These are phyloP conservation scores for Zygogramma bicolorata DNA, from an alignment of 2,888 invertebrate species.

Conservation along the genomic window DNA sequence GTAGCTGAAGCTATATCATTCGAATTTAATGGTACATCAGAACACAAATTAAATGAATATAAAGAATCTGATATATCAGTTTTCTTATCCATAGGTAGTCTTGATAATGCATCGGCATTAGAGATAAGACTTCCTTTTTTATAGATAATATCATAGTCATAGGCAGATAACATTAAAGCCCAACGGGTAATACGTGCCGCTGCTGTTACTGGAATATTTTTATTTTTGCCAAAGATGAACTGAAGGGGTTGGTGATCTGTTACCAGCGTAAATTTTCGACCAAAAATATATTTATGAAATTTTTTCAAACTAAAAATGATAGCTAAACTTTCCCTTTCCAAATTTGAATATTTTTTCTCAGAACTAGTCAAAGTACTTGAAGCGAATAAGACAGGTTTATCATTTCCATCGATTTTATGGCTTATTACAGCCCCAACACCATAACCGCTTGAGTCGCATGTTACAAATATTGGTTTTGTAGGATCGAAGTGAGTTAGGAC, in stretches of 20 bases:
- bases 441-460: slow-evolving; percentile 45
- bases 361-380: slow-evolving; percentile 14
- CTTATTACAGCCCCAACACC: slow-evolving; percentile 49
- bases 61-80: neutral
- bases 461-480: slow-evolving; percentile 38
- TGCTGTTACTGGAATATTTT: slow-evolving; percentile 39
- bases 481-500: slow-evolving; percentile 40
- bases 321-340: slow-evolving; percentile 28
- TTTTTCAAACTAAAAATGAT: slow-evolving; percentile 26
- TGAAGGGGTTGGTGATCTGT: slow-evolving; percentile 43
- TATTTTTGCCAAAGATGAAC: slow-evolving; percentile 43
- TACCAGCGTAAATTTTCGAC: slow-evolving; percentile 11
- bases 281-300: slow-evolving; percentile 24
- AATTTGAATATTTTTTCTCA: slow-evolving; percentile 23
- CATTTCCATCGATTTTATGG: slow-evolving; percentile 38
- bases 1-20: no score
- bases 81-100: neutral
- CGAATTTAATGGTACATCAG: no score
- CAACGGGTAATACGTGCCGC: no score
- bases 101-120: neutral
- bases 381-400: slow-evolving; percentile 16
- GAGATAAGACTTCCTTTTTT: neutral
- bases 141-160: slow-evolving; percentile 8
- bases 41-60: neutral
- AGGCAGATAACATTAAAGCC: slow-evolving; percentile 3